Base-by-base conservation (phyloP, 1,140 invertebrate genomes). In the Macrocentrus cingulum region DNA sequence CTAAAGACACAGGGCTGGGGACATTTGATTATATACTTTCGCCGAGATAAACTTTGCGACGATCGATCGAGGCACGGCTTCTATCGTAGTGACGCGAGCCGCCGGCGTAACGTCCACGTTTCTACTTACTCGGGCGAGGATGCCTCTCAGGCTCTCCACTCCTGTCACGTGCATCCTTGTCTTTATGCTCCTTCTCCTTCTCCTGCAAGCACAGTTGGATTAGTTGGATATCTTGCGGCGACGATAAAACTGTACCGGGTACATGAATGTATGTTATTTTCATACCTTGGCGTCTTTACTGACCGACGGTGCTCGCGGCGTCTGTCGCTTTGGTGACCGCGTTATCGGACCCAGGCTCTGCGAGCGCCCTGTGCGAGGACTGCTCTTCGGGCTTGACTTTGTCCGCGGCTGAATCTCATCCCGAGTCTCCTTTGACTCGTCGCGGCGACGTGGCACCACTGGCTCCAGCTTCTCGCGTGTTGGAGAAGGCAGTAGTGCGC, bases 281-380 rank as follows among this genome's bases (percentile, higher is more conserved):
- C 16, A 52, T 76, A 81, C 74, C 78, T 81, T 76, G 60, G 72
- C 69, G 64, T 82, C 69, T 69, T 80, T 71, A 78, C 85, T 62
- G 82, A 85, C 55, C 81, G 88, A 77, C 78, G 85, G 68, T 19
- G 76, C 66, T 46, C 80, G 69, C 1, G 70, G 66, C 23, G 87
- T 83, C 61, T 89, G 86, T 56, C 88, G 84, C 67, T 90, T 90
- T 19, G 90, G 89, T 15, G 88, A 89, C 61, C 84, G 80, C 73
- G 85, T 77, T 56, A 76, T 77, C 8, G 86, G 87, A 55, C 87
- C 87, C 61, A 87, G 84, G 37, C 87, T 89, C 72, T 88, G 87
- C 16, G 87, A 89, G 60, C 88, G 84, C 67, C 83, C 87, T 34
- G 75, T 76, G 55, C 79, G 65, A 5, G 80, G 80, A 64, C 83